phyloP scores from a whole-genome alignment of 53 echinoderm and acorn worm genomes.

The Crossaster papposus region DNA sequence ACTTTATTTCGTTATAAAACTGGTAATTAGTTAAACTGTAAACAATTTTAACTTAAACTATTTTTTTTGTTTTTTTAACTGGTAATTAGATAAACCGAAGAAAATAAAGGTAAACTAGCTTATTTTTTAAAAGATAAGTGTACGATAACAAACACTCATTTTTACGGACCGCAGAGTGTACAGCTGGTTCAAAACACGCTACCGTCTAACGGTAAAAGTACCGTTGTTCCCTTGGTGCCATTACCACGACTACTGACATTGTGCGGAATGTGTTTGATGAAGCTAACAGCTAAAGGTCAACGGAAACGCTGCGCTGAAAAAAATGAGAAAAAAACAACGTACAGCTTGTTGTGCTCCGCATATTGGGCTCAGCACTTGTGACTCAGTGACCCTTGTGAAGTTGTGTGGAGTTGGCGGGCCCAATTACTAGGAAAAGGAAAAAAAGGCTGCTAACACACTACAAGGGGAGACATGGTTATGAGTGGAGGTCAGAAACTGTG shows the following conservation, averaged over 20 bases:
- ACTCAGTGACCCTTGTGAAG: conserved; percentile 63
- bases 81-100: too few relatives aligned
- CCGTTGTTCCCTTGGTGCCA: not conserved
- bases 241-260: conserved; percentile 12
- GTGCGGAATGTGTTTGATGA: conserved; percentile 52
- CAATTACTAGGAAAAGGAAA: conserved; percentile 38
- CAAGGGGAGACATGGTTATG: not conserved
- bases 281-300: conserved; percentile 53
- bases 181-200: not conserved
- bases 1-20: too few relatives aligned
- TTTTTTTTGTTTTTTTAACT: too few relatives aligned
- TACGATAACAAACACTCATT: not conserved
- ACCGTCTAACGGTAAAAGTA: not conserved
- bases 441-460: not conserved
- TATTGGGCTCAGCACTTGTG: not conserved
- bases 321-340: conserved; percentile 25
- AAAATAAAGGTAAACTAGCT: not conserved
- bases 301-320: conserved; percentile 36
- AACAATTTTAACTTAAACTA: too few relatives aligned
- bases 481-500: conserved; percentile 44
- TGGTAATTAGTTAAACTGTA: too few relatives aligned
- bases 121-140: not conserved
- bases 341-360: conserved; percentile 16
- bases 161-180: not conserved
- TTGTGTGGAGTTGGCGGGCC: conserved; percentile 34